A percentile compares a stretch with the other conserved stretches of the same genome.
phyloP scores from a whole-genome alignment of 2,113 vertebrate genomes.

The Bubalus kerabau region DNA sequence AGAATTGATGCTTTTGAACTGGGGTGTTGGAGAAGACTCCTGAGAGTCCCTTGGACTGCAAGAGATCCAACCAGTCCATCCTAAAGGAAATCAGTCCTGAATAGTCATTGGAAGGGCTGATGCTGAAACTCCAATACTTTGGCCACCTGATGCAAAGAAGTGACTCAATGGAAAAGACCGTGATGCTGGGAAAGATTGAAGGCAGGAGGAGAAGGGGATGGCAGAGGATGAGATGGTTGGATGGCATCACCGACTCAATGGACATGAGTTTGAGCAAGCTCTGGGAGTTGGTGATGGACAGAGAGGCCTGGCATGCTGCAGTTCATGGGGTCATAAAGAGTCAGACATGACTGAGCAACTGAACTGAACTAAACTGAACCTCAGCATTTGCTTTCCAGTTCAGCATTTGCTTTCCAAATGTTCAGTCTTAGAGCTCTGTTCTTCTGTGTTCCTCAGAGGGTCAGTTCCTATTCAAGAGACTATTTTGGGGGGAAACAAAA shows the following conservation, averaged over 20 bases:
- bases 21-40: neutral
- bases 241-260: neutral
- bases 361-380: neutral
- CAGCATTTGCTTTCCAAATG: neutral
- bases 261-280: neutral
- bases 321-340: neutral
- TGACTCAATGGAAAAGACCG: neutral
- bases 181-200: neutral
- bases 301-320: neutral
- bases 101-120: neutral
- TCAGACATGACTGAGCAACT: rapidly evolving
- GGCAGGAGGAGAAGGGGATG: neutral
- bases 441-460: neutral
- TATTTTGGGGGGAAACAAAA: neutral
- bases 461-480: neutral
- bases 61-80: neutral
- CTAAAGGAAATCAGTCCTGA: neutral
- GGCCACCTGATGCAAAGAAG: neutral
- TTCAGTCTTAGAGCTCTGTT: neutral
- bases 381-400: neutral
- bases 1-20: neutral
- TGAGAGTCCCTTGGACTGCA: neutral
- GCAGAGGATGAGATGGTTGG: neutral
- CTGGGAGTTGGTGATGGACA: neutral
- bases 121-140: neutral